Evolutionary conservation across 2,888 invertebrate species (phyloP), one percentile per base, ranked within the genome.

Genomic region (Dermolepida albohirtum): DNA sequence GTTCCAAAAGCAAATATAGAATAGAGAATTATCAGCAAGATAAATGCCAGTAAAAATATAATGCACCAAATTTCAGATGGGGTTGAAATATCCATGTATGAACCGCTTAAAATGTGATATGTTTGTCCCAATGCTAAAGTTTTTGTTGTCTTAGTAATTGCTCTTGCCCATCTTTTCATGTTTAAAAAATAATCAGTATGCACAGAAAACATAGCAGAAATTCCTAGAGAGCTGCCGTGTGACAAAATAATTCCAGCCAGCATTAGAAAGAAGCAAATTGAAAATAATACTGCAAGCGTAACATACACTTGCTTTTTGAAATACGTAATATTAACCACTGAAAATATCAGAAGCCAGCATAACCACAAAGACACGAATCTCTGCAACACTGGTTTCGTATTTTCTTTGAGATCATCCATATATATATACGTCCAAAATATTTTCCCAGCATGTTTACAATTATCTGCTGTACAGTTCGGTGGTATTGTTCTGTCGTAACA

Each of bases 21-120:
- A 10, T 49, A 17, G 4, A 67, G 5, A 11, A 70, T 17, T 10
- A 55, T 43, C 10, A 29, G 17, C 34, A 69, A 1, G 54, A 70
- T 54, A 10, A 69, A 59, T n/a, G 68, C 8, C 0, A 70, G 4
- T 22, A 68, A 62, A 2, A 39, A 44, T 6, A 52, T 34, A 51
- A 70, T 67, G 27, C 68, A 55, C 50, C 69, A 51, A 16, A 71
- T 47, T 50, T 69, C 73, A 17, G 69, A 27, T 14, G 64, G 29
- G n/a, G 62, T 64, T 0, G 51, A 47, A 1, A 47, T 17, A 1
- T 39, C 40, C 69, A 73, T 41, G 8, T 64, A 66, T 40, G 69
- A 43, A 0, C 73, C 73, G 16, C 67, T 68, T 12, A 69, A 40
- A n/a, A 70, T 64, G 43, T 71, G 69, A 51, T 55, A 54, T 1